These are phyloP conservation scores for Spisula solida DNA, from an alignment of 2,888 invertebrate species.

Conservation along the genomic window DNA sequence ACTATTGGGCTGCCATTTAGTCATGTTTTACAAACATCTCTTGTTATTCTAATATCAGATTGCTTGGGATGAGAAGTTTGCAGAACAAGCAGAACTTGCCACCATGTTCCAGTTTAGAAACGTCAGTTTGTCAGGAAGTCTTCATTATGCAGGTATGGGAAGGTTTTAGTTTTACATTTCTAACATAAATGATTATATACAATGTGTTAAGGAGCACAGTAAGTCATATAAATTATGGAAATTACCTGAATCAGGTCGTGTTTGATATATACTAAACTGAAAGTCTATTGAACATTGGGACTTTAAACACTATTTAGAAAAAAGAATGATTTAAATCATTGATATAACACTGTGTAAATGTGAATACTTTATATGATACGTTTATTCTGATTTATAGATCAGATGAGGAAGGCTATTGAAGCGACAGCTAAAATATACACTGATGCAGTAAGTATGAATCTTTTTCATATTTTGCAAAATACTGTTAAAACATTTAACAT, in stretches of 20 bases:
- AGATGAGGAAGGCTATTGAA: conserved; percentile 85
- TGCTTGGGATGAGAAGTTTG: conserved; percentile 87
- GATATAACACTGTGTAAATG: no score
- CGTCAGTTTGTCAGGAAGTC: conserved; percentile 83
- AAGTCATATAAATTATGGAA: no score
- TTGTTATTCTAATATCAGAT: conserved; percentile 77
- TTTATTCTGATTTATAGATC: conserved; percentile 79
- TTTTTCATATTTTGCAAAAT: no score
- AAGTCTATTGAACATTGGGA: no score
- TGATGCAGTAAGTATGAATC: conserved; percentile 80
- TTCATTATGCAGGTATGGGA: conserved; percentile 82
- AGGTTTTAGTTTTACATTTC: background rate
- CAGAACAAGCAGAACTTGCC: conserved; percentile 87
- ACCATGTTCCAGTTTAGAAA: conserved; percentile 87
- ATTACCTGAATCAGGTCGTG: no score
- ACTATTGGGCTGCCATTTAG: no score
- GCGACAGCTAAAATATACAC: conserved; percentile 80
- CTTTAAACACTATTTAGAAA: no score
- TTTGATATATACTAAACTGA: no score
- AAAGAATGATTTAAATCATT: no score
- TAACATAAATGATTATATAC: no score
- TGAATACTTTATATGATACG: background rate
- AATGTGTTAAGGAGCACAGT: no score
- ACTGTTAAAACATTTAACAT: no score
- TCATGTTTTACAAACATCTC: background rate